Evolutionary conservation across 2,888 invertebrate species (phyloP).

Genomic region (Lochmaea crataegi): DNA sequence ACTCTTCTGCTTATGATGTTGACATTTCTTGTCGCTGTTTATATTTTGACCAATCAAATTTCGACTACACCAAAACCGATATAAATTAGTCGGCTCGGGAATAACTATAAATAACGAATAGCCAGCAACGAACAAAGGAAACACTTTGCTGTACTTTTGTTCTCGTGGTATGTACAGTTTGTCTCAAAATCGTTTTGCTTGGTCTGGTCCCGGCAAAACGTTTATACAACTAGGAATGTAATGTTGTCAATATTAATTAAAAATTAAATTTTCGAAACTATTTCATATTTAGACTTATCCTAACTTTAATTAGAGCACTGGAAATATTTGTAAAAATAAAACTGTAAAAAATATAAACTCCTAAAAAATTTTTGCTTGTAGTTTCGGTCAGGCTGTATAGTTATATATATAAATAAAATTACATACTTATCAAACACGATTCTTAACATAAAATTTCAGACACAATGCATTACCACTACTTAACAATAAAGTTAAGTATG

Average conservation of each 20-base stretch:
- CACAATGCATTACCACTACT: not conserved
- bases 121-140: too few species aligned
- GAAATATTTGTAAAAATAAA: not conserved
- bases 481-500: not conserved
- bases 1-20: too few species aligned
- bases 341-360: not conserved
- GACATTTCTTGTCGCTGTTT: too few species aligned
- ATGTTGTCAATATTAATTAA: slow-evolving; percentile 3
- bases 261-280: not conserved
- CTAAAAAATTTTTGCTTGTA: not conserved
- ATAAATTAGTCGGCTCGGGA: too few species aligned
- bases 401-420: not conserved
- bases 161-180: too few species aligned
- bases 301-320: not conserved
- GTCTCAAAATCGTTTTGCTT: too few species aligned
- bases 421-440: not conserved
- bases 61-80: too few species aligned
- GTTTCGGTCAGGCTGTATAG: not conserved
- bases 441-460: not conserved
- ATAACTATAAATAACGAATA: too few species aligned
- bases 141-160: too few species aligned
- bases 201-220: not conserved
- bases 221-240: not conserved
- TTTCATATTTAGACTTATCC: not conserved
- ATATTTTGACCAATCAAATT: too few species aligned